Evolutionary conservation across 2,888 invertebrate species (phyloP).

Genomic region (Hofmannophila pseudospretella): DNA sequence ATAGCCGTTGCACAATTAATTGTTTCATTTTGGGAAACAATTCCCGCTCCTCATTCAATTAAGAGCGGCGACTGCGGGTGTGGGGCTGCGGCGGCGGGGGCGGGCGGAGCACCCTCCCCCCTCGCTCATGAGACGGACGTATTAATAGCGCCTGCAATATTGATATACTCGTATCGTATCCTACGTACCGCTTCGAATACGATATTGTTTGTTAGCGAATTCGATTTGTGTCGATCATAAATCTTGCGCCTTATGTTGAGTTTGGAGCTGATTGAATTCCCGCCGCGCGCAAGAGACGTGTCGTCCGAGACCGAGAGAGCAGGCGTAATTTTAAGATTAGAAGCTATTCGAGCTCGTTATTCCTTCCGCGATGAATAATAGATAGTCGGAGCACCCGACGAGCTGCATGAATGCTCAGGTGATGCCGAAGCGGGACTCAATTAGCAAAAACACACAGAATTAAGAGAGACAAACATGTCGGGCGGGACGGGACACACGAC

Average conservation of each 20-base stretch:
- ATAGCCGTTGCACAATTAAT: conserved; percentile 79
- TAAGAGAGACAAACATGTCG: conserved; percentile 71
- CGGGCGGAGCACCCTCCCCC: conserved; percentile 7
- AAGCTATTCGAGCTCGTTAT: conserved; percentile 40
- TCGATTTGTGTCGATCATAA: conserved; percentile 78
- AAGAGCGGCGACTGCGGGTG: conserved; percentile 72
- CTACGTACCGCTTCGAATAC: conserved; percentile 71
- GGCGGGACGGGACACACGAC: conserved; percentile 51
- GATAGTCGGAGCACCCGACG: conserved; percentile 37
- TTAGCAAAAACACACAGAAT: conserved; percentile 76
- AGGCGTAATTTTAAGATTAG: conserved; percentile 9
- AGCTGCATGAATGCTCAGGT: conserved; percentile 41
- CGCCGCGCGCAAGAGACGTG: conserved; percentile 45
- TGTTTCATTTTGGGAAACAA: conserved; percentile 79
- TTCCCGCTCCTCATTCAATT: conserved; percentile 79
- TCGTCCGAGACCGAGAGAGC: conserved; percentile 9
- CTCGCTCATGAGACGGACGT: conserved; percentile 76
- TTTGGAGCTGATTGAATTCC: conserved; percentile 71
- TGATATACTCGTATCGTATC: conserved; percentile 75
- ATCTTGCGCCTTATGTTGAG: conserved; percentile 76
- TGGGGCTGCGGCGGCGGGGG: conserved; percentile 32
- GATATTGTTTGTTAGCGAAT: conserved; percentile 77
- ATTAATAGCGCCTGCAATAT: conserved; percentile 78
- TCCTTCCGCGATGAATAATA: conserved; percentile 53
- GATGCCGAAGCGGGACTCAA: conserved; percentile 62